Base-by-base conservation (phyloP, 2,888 invertebrate species). In the Leptopilina myrica region DNA sequence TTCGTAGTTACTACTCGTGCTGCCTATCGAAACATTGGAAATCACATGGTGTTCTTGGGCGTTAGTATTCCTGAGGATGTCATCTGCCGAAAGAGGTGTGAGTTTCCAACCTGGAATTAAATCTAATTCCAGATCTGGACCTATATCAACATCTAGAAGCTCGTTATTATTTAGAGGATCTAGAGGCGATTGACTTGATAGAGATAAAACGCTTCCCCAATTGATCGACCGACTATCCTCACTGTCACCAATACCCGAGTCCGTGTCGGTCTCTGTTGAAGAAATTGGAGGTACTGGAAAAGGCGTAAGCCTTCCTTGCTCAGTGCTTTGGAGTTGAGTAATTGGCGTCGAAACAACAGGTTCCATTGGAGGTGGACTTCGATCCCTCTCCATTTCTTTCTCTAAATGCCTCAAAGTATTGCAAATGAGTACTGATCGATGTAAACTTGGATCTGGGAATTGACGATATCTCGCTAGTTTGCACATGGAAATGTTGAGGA, bases 371-470 rank as follows among this genome's bases (percentile, higher is more conserved):
- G 91, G 91, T 75, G 91, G 92, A 85, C 90, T 91, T 73, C 90
- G 93, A 91, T 95, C 95, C 80, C 94, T 93, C 91, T 97, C 97
- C 94, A 98, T 96, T 92, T 98, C 98, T 78, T 96, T 94, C 92
- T 98, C 98, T 89, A 98, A 95, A 91, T 95, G 95, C 90, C 97
- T 95, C 84, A 98, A 92, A 79, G 98, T 98, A 92, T 98, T 98
- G 93, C 97, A 97, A 88, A 98, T 98, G 82, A 98, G 95, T 90
- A 98, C 98, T 73, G 97, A 98, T 83, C 97, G 95, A 87, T 97
- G 94, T 80, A 98, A 93, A 82, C 97, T 97, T 65, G 98, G 97
- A 91, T 98, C 98, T 78, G 97, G 96, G 85, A 96, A 96, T 92
- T 97, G 97, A 78, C 97, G 94, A 89, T 96, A 96, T 87, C 97